Base-by-base conservation (phyloP, 2,888 invertebrate genomes). In the Acrobasis suavella region DNA sequence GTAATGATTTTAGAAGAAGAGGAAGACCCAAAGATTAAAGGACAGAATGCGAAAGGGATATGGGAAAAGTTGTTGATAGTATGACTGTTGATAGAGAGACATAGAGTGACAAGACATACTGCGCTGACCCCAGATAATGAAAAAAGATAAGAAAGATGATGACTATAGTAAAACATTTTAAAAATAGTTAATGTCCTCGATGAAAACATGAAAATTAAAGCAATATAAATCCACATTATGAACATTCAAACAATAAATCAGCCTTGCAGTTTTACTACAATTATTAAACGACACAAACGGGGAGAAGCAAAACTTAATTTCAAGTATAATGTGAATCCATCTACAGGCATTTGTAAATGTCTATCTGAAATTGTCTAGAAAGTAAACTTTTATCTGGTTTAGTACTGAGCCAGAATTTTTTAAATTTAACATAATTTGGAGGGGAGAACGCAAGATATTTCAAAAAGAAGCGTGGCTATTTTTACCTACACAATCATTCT, bases 221-320 rank as follows among this genome's bases (percentile, higher is more conserved):
- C 56, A 56, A 56, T 56, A 56, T 56, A 59, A 59, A 59, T 59
- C 22, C 50, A 59, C 59, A 59, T 50, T 59, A 50, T 59, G 49
- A 50, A 50, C 50, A 50, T 50, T 50, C 9, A 59, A 22, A 58
- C 22, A 49, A 58, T 42, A 22, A 58, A 46, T 50, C 9, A 59
- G 59, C 59, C 59, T 59, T 59, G 49, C 59, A 59, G 32, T 39
- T 37, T 38, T 56, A 56, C 49, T 37, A 59, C 59, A 2, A 32
- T 37, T 50, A 32, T 32, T 5, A 32, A 32, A 32, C 32, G 50
- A 56, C 16, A 59, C 49, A 50, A 59, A 22, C 12, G 15, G 50
- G 15, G 7, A 59, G 9, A 59, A 59, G 50, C 50, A 50, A 12
- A 14, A 46, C 17, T 58, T n/a, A 59, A 17, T 59, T 59, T 12